These are phyloP conservation scores for Temnothorax curvispinosus DNA, from an alignment of 1,140 invertebrate genomes.

Conservation along the genomic window DNA sequence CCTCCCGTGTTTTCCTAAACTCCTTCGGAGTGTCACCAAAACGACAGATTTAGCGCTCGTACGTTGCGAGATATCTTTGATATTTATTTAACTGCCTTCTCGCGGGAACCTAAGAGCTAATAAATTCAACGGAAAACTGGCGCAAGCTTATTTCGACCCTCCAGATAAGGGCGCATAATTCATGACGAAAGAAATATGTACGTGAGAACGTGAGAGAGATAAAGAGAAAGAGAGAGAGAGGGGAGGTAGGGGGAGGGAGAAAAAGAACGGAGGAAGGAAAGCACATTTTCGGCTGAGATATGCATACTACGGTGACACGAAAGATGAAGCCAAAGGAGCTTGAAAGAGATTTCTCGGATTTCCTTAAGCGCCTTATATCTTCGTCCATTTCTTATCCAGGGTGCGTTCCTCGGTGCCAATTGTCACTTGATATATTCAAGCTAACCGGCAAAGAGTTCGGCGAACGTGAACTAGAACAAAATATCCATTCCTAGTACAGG, in stretches of 20 bases:
- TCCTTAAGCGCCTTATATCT: conserved; percentile 68
- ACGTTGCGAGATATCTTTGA: conserved; percentile 64
- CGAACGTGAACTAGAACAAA: neutral
- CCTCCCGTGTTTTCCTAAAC: conserved; percentile 61
- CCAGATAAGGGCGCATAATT: conserved; percentile 78
- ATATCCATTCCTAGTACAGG: neutral
- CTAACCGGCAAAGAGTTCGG: neutral
- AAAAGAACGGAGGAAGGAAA: neutral
- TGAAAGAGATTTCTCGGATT: conserved; percentile 61
- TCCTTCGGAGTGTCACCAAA: neutral
- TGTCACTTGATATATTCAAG: conserved; percentile 38
- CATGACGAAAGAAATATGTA: conserved; percentile 51
- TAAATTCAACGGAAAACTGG: conserved; percentile 73
- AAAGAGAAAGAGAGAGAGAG: neutral
- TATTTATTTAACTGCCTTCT: conserved; percentile 73
- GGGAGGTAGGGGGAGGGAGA: neutral
- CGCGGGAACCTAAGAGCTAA: conserved; percentile 50
- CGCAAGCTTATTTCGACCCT: conserved; percentile 71
- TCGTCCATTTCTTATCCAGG: conserved; percentile 24
- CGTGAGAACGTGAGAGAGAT: too few relatives aligned
- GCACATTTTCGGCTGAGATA: conserved; percentile 56
- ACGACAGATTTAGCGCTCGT: conserved; percentile 71
- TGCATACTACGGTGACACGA: conserved; percentile 41
- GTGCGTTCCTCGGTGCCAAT: conserved; percentile 25
- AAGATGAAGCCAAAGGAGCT: conserved; percentile 56